Evolutionary conservation across 2,797 vertebrate genomes (phyloP).

Genomic region (Bovichtus diacanthus): DNA sequence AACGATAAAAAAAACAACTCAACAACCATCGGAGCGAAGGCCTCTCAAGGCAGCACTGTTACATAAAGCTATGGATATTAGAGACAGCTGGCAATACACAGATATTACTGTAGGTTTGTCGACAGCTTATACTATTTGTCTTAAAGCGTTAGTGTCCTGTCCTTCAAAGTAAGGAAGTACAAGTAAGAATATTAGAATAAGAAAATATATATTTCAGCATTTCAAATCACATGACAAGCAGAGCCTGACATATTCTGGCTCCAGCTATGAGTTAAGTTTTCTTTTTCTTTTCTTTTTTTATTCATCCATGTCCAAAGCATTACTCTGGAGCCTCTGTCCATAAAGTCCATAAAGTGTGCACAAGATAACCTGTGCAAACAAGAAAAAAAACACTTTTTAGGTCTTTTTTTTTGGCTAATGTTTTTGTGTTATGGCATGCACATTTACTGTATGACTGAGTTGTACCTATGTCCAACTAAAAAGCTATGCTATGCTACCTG

Average conservation of each 20-base stretch:
- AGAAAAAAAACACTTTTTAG: not conserved
- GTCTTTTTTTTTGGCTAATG: not conserved
- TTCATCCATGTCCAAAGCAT: not conserved
- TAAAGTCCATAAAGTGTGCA: too few species aligned
- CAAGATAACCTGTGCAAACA: not conserved
- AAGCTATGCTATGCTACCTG: too few species aligned
- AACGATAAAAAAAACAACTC: conserved; percentile 1
- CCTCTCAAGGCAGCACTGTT: conserved; percentile 18
- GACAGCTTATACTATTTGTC: conserved; percentile 15
- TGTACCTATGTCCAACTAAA: not conserved
- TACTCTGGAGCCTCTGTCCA: not conserved
- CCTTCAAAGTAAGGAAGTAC: conserved; percentile 12
- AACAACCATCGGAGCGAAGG: conserved; percentile 1
- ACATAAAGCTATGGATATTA: conserved; percentile 20
- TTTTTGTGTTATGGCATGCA: not conserved
- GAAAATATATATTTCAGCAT: not conserved
- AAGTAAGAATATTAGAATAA: too few species aligned
- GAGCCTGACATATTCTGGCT: not conserved
- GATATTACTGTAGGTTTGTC: conserved; percentile 6
- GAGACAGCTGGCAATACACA: not conserved
- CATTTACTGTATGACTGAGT: not conserved
- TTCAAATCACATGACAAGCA: not conserved
- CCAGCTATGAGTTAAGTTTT: too few species aligned
- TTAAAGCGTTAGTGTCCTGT: not conserved
- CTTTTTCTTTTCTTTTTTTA: too few species aligned